Evolutionary conservation across 2,888 invertebrate species (phyloP).

Genomic region (Campoplex nolae): DNA sequence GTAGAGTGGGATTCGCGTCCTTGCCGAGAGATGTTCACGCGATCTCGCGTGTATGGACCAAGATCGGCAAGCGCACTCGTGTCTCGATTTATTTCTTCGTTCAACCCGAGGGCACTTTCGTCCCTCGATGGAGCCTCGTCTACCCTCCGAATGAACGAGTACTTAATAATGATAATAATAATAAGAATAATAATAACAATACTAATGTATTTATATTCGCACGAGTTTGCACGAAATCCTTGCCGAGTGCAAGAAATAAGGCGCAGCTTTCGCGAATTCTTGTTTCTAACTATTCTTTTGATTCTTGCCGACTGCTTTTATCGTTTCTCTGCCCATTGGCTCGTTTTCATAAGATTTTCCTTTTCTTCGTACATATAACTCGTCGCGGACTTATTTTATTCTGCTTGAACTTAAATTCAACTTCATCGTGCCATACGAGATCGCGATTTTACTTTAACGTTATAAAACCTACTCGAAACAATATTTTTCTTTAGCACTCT

Average conservation of each 20-base stretch:
- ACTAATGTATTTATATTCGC: constrained; percentile 30
- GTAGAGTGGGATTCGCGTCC: constrained; percentile 49
- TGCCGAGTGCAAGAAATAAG: constrained; percentile 12
- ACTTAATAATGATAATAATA: constrained; percentile 32
- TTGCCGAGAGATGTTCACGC: constrained; percentile 52
- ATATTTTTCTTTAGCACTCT: constrained; percentile 58
- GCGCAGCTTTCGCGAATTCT: constrained; percentile 25
- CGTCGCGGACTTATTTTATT: constrained; percentile 65
- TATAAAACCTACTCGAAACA: constrained; percentile 66
- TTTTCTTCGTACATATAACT: constrained; percentile 50
- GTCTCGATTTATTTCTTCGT: constrained; percentile 61
- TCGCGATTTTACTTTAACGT: constrained; percentile 77
- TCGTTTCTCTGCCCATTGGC: constrained; percentile 3
- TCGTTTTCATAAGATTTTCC: constrained; percentile 24
- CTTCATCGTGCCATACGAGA: constrained; percentile 68
- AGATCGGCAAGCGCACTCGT: constrained; percentile 56
- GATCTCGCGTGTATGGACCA: constrained; percentile 58
- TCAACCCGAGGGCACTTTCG: constrained; percentile 58
- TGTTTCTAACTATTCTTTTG: constrained; percentile 26
- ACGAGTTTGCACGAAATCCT: constrained; percentile 33
- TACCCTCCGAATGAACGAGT: constrained; percentile 42
- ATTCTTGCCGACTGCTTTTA: constrained; percentile 10
- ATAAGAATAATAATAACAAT: constrained; percentile 26
- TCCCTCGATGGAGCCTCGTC: constrained; percentile 39
- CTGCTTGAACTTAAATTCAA: constrained; percentile 15